Evolutionary conservation across 2,888 invertebrate genomes (phyloP).

Genomic region (Melanargia galathea): DNA sequence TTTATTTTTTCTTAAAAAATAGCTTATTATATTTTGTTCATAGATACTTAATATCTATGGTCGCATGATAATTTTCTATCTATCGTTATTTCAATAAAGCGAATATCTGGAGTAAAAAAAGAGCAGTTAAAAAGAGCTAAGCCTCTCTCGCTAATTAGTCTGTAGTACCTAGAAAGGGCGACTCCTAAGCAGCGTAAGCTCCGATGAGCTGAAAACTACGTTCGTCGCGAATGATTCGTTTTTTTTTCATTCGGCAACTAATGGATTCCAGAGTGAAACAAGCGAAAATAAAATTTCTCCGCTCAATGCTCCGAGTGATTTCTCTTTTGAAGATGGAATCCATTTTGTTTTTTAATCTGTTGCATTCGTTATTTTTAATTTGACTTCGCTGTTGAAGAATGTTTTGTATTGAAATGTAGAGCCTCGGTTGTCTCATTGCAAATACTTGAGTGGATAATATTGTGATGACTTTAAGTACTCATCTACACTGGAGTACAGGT

Average conservation of each 20-base stretch:
- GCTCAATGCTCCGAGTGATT: constrained; percentile 53
- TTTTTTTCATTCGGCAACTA: constrained; percentile 52
- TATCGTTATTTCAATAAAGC: not conserved
- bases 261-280: constrained; percentile 58
- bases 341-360: constrained; percentile 53
- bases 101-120: not conserved
- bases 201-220: constrained; percentile 57
- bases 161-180: constrained; percentile 36
- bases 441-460: not conserved
- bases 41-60: not conserved
- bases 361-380: constrained; percentile 41
- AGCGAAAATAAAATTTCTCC: constrained; percentile 43
- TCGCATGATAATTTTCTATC: not conserved
- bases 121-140: not conserved
- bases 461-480: not conserved
- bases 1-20: too few relatives aligned
- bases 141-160: constrained; percentile 31
- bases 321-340: constrained; percentile 50
- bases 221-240: constrained; percentile 42
- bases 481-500: not conserved
- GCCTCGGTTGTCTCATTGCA: not conserved
- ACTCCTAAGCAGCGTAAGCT: constrained; percentile 47
- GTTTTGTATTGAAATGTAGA: constrained; percentile 22
- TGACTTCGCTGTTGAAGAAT: constrained; percentile 21
- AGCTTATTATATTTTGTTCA: too few relatives aligned